Base-by-base conservation (phyloP, 2,888 invertebrate genomes). In the Trypoxylon attenuatum region DNA sequence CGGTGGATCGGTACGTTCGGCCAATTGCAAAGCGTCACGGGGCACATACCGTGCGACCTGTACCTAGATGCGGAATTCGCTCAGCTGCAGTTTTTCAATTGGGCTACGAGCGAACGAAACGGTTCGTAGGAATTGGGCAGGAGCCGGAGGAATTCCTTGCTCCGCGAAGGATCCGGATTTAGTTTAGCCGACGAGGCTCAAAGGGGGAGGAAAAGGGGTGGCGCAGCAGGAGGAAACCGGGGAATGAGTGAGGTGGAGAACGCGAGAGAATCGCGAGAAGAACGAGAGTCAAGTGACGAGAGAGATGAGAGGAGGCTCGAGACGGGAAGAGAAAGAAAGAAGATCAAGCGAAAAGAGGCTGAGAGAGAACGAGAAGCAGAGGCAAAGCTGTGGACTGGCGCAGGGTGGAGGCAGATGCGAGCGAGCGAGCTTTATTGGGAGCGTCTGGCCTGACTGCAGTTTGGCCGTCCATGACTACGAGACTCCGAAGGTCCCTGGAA, bases 401-500 rank as follows among this genome's bases (percentile, higher is more conserved):
- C 72, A 63, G 23, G 46, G 64, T 45, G 46, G 64, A 65, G 53
- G 77, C 76, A 79, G 77, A 73, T 76, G 73, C 66, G 33, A 33
- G 33, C 33, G 66, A 72, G 71, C 63, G 71, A 77, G 78, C 75
- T 82, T 82, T 81, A 82, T 81, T 77, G 82, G 82, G 79, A 80
- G 79, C 79, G 81, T 81, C 82, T 82, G 78, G 64, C 62, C 62
- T 53, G 67, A 58, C 71, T 73, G 76, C 73, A 82, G 81, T 83
- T 83, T 80, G 79, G 78, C 76, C 74, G 81, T 82, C 79, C 81
- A 63, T 80, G 81, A 79, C 81, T 78, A 81, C 77, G 69, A 72
- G 76, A 73, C 76, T 73, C 62, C 79, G 83, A 84, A 84, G 84
- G 84, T 81, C 83, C 81, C 78, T 70, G 81, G 83, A 84, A 83